Percentiles rank a stretch among this genome's conserved stretches.
These are phyloP conservation scores for Spinibarbus caldwelli DNA, from an alignment of 2,797 vertebrate genomes.

Conservation along the genomic window DNA sequence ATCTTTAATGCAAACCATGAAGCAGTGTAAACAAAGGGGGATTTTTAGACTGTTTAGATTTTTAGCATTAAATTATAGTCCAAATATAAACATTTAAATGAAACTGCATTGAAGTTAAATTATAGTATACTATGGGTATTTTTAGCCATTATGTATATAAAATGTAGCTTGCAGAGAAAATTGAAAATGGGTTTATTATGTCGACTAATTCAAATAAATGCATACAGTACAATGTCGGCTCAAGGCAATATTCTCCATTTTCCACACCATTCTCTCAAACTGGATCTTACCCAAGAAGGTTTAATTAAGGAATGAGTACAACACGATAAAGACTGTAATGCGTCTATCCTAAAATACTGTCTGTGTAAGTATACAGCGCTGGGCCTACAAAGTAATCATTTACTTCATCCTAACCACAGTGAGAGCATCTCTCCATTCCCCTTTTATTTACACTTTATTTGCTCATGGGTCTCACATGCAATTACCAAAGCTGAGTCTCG, in stretches of 20 bases:
- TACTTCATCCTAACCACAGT: constrained; percentile 15
- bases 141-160: background rate
- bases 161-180: constrained; percentile 10
- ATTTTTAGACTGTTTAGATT: background rate
- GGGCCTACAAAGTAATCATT: background rate
- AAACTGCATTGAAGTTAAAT: background rate
- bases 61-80: background rate
- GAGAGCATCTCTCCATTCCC: background rate
- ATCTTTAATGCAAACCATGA: background rate
- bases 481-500: constrained; percentile 14
- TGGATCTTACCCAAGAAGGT: constrained; percentile 57
- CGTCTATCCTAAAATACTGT: constrained; percentile 49
- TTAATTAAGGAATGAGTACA: constrained; percentile 53
- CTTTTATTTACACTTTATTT: background rate
- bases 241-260: constrained; percentile 56
- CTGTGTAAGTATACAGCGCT: background rate
- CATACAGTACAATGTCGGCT: constrained; percentile 46
- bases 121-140: background rate
- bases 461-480: background rate
- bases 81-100: background rate
- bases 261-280: constrained; percentile 53
- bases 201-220: constrained; percentile 57
- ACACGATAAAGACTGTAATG: constrained; percentile 3
- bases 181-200: constrained; percentile 52
- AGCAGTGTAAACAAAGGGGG: background rate